Evolutionary conservation across 2,797 vertebrate genomes (phyloP).

Genomic region (Ficedula albicollis): DNA sequence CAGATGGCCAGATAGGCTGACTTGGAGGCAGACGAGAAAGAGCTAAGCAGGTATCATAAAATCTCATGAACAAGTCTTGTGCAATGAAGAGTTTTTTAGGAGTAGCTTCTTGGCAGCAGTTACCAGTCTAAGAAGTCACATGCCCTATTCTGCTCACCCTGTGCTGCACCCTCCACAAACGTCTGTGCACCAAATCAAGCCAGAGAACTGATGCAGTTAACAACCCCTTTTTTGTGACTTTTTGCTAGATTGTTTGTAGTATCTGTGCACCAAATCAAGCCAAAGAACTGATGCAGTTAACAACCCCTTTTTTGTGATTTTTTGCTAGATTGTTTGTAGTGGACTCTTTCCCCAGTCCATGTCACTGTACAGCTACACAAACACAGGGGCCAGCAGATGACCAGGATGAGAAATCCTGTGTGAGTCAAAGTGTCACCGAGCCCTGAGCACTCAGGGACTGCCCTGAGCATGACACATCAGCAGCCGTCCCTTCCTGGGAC

Average conservation of each 20-base stretch:
- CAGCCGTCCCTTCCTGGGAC: accelerated
- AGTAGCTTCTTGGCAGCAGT: background rate
- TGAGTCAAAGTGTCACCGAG: background rate
- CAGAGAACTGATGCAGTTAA: background rate
- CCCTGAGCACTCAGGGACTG: background rate
- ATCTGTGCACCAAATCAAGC: background rate
- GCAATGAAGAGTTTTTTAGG: background rate
- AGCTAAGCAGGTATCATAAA: background rate
- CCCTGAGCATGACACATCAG: background rate
- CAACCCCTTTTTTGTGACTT: background rate
- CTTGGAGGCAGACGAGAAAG: background rate
- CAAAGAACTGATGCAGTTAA: background rate
- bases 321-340: background rate
- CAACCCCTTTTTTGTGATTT: background rate
- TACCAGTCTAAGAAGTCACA: background rate
- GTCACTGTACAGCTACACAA: background rate
- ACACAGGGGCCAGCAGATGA: background rate
- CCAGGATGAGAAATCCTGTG: background rate
- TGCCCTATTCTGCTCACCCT: background rate
- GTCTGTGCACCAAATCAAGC: background rate
- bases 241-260: background rate
- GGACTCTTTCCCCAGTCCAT: background rate
- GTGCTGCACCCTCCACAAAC: background rate
- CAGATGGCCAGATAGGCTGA: background rate
- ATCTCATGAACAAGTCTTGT: background rate